Conservation (phyloP, 2,888 invertebrate genomes). For the Amphipyra berbera region DNA sequence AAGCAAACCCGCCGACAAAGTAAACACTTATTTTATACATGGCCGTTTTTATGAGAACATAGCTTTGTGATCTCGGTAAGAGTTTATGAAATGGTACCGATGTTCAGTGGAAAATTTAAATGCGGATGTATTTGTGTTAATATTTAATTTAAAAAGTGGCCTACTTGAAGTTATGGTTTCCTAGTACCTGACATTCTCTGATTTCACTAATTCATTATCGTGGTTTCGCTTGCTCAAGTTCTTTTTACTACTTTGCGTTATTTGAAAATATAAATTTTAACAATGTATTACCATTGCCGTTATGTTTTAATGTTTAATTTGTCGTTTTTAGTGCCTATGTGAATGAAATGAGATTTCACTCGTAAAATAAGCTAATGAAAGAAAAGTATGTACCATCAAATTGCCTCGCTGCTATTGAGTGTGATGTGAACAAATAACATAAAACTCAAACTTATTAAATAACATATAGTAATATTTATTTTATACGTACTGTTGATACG, state of each 20-base stretch:
- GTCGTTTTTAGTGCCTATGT: background rate
- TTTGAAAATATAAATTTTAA: background rate
- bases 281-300: background rate
- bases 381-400: constrained; percentile 11
- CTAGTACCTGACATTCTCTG: constrained; percentile 12
- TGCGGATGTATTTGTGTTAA: constrained; percentile 48
- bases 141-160: constrained; percentile 47
- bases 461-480: constrained; percentile 1
- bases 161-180: constrained; percentile 29
- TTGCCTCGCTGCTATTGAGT: constrained; percentile 9
- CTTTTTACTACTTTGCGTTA: background rate
- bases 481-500: constrained; percentile 44
- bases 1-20: constrained; percentile 79
- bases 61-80: constrained; percentile 70
- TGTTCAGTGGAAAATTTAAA: constrained; percentile 32
- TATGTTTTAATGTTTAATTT: background rate
- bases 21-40: constrained; percentile 83
- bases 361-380: constrained; percentile 11
- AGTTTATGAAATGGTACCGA: constrained; percentile 37
- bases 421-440: constrained; percentile 24
- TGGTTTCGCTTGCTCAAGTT: constrained; percentile 2
- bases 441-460: constrained; percentile 46
- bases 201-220: background rate
- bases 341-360: constrained; percentile 1
- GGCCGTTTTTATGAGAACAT: constrained; percentile 78